Percentiles rank a stretch among this genome's conserved stretches.
phyloP scores from a whole-genome alignment of 2,888 invertebrate genomes.

The Drepana falcataria region DNA sequence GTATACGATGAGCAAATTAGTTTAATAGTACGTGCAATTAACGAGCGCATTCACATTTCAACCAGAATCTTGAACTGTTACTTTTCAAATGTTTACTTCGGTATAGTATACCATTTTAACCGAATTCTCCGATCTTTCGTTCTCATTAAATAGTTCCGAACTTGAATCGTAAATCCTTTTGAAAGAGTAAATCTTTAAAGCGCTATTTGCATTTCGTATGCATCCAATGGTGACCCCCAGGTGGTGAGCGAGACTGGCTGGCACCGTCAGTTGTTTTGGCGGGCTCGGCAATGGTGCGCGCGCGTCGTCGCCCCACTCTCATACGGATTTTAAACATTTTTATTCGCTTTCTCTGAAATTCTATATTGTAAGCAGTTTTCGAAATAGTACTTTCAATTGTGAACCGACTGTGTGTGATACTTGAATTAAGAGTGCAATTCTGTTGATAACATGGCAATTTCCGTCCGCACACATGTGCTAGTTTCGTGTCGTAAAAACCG shows the following conservation, averaged over 20 bases:
- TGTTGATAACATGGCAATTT: not conserved
- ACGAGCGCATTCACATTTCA: constrained; percentile 25
- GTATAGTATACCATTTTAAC: too few species aligned
- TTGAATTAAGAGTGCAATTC: not conserved
- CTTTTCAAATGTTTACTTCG: not conserved
- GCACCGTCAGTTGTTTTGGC: constrained; percentile 72
- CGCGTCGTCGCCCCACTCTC: constrained; percentile 38
- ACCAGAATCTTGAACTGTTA: constrained; percentile 8
- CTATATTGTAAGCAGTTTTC: not conserved
- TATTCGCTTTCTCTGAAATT: constrained; percentile 22
- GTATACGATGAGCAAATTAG: constrained; percentile 5
- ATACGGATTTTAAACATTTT: constrained; percentile 4
- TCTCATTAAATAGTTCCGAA: constrained; percentile 16
- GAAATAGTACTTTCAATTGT: not conserved
- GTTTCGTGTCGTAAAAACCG: not conserved
- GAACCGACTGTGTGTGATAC: not conserved
- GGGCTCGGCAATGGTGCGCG: constrained; percentile 49
- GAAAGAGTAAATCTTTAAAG: constrained; percentile 22
- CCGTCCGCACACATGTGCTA: not conserved
- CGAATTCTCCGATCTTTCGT: not conserved
- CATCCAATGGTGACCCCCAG: constrained; percentile 45
- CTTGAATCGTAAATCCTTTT: constrained; percentile 10
- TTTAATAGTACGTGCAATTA: constrained; percentile 12
- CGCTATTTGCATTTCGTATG: constrained; percentile 20
- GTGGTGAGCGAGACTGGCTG: constrained; percentile 56